A percentile compares a stretch with the other conserved stretches of the same genome.
These are phyloP conservation scores for Monomorium pharaonis DNA, from an alignment of 1,140 invertebrate genomes.

Conservation along the genomic window DNA sequence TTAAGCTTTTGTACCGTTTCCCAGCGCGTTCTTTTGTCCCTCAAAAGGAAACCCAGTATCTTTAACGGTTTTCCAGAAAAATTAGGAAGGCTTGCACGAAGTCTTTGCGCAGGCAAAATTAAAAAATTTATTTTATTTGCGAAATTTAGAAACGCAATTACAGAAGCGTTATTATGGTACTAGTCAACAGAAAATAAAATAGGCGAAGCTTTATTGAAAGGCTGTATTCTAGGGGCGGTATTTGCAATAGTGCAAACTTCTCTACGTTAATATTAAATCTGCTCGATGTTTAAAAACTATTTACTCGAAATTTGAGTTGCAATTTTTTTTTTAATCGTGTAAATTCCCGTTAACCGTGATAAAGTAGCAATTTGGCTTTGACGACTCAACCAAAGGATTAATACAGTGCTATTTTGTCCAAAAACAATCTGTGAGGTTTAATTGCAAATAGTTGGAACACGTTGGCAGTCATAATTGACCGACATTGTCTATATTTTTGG, in stretches of 20 bases:
- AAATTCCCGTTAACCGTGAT: not conserved
- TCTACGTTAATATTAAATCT: not conserved
- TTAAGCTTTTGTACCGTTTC: constrained; percentile 59
- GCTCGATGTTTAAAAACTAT: not conserved
- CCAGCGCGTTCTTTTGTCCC: constrained; percentile 46
- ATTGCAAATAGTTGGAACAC: constrained; percentile 22
- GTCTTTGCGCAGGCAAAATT: constrained; percentile 29
- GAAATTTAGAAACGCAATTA: not conserved
- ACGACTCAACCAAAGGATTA: not conserved
- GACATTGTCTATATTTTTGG: constrained; percentile 21
- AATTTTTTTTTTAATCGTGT: not conserved
- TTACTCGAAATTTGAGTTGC: not conserved
- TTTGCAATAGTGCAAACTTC: not conserved
- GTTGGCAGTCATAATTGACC: not conserved
- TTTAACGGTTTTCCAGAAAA: constrained; percentile 42
- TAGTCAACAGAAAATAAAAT: not conserved
- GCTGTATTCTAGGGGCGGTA: not conserved
- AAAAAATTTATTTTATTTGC: constrained; percentile 52
- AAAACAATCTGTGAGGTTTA: constrained; percentile 26
- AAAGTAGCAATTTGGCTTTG: not conserved
- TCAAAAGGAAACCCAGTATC: constrained; percentile 46
- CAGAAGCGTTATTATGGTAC: not conserved
- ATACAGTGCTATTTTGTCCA: not conserved
- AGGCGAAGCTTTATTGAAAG: not conserved
- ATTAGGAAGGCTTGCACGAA: constrained; percentile 43